Conservation (phyloP, 2,113 vertebrate genomes). For the Halcyon malimbica region DNA sequence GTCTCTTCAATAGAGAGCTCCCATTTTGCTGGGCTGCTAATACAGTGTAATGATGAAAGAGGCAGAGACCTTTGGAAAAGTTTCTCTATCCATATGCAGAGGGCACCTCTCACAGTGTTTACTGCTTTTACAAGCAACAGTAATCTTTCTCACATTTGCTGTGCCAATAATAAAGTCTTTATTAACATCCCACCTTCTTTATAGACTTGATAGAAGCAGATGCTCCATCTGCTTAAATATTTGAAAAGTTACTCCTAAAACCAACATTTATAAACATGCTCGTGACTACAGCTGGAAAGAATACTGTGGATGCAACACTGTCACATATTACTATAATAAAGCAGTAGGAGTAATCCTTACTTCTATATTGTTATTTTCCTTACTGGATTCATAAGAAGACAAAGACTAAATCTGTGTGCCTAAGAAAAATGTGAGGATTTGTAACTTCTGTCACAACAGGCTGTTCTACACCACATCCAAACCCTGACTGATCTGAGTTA, state of each 20-base stretch:
- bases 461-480: not conserved
- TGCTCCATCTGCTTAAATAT: slow-evolving; percentile 45
- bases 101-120: not conserved
- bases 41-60: not conserved
- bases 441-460: not conserved
- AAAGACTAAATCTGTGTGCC: not conserved
- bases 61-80: not conserved
- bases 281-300: not conserved
- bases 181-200: slow-evolving; percentile 8
- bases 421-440: not conserved
- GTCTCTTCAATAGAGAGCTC: not conserved
- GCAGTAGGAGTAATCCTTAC: not conserved
- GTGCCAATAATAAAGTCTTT: slow-evolving; percentile 35
- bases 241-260: slow-evolving; percentile 36
- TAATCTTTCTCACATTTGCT: slow-evolving; percentile 24
- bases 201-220: slow-evolving; percentile 4
- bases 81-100: not conserved
- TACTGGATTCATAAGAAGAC: not conserved
- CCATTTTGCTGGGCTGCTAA: not conserved
- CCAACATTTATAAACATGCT: not conserved
- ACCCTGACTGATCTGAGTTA: not conserved
- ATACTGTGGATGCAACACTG: not conserved
- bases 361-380: not conserved
- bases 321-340: not conserved
- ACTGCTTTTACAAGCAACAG: slow-evolving; percentile 29